Conservation (phyloP, 2,113 vertebrate species). For the Pseudorasbora parva region DNA sequence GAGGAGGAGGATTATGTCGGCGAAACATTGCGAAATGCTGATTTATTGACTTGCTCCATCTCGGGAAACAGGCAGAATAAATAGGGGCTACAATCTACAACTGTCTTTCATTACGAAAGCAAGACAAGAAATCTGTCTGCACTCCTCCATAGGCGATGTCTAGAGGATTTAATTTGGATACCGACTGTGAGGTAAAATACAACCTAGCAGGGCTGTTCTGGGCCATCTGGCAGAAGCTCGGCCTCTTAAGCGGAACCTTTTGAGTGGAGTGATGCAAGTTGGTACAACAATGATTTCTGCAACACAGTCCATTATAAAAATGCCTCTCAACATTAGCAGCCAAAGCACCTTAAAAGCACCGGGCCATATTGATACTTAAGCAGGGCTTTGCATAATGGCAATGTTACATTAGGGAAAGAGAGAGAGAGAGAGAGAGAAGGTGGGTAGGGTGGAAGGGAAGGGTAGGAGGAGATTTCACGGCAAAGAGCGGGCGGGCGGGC, state of each 20-base stretch:
- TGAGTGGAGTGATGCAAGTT: slow-evolving; percentile 77
- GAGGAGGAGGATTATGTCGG: slow-evolving; percentile 77
- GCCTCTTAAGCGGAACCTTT: slow-evolving; percentile 72
- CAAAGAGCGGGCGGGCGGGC: slow-evolving; percentile 52
- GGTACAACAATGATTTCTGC: slow-evolving; percentile 81
- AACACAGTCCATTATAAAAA: slow-evolving; percentile 95
- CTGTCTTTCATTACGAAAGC: slow-evolving; percentile 64
- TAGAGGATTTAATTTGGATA: slow-evolving; percentile 75
- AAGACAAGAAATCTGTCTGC: slow-evolving; percentile 65
- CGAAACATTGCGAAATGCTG: slow-evolving; percentile 49
- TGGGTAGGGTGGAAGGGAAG: slow-evolving; percentile 64
- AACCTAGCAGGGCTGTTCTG: slow-evolving; percentile 72
- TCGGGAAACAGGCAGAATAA: slow-evolving; percentile 40
- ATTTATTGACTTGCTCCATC: slow-evolving; percentile 62
- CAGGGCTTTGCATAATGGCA: slow-evolving; percentile 92
- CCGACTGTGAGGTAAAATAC: slow-evolving; percentile 76
- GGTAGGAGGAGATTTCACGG: slow-evolving; percentile 35
- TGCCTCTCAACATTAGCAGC: slow-evolving; percentile 92
- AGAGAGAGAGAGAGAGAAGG: slow-evolving; percentile 52
- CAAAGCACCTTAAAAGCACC: slow-evolving; percentile 97
- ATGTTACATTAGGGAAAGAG: slow-evolving; percentile 86
- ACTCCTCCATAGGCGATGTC: slow-evolving; percentile 68
- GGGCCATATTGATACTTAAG: slow-evolving; percentile 96
- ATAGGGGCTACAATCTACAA: slow-evolving; percentile 42
- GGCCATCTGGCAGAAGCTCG: slow-evolving; percentile 76